Evolutionary conservation across 1,140 invertebrate species (phyloP), one percentile per base, ranked within the genome.

Genomic region (Drosophila nebulosa): DNA sequence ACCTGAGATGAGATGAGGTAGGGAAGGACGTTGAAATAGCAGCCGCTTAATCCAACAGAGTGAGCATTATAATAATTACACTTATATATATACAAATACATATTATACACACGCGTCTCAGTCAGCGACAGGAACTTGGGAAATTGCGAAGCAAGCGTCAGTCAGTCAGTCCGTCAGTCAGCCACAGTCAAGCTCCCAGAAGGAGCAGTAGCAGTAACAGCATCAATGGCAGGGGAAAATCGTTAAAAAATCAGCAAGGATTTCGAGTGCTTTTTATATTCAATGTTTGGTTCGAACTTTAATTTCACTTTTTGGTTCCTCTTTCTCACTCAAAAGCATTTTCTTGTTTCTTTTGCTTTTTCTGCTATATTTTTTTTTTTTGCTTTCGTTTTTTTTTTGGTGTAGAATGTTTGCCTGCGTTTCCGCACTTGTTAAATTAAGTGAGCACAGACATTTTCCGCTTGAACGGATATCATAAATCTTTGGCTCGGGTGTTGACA

Each of bases 21-120:
- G 35, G 18, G 39, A 46, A 21, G 16, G 16, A 46, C 21, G 39
- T 46, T 21, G 39, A 46, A 46, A 16, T 5, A 63, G 67, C 66
- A 53, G 52, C 53, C 30, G 69, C 63, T 67, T 74, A 84, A 77
- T 68, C 66, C 77, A 65, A 5, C 69, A 78, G 63, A 86, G 64
- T 78, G 77, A 86, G 61, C 69, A 78, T 77, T 77, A 62, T 51
- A 80, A 77, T 78, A 86, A 86, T 85, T 84, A 84, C 74, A 76
- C 64, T 24, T 52, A 65, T 67, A 63, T 50, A 69, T 53, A 61
- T 39, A 42, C 35, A 59, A 14, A 56, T 30, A 52, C 21, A 60
- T 50, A 50, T 32, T 9, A n/a, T 26, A 21, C 14, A 39, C 46
- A 10, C 6, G 26, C 5, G 12, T 16, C 7, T 5, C 46, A 27